Conservation (phyloP, 1,140 invertebrate species). For the Drosophila lowei region DNA sequence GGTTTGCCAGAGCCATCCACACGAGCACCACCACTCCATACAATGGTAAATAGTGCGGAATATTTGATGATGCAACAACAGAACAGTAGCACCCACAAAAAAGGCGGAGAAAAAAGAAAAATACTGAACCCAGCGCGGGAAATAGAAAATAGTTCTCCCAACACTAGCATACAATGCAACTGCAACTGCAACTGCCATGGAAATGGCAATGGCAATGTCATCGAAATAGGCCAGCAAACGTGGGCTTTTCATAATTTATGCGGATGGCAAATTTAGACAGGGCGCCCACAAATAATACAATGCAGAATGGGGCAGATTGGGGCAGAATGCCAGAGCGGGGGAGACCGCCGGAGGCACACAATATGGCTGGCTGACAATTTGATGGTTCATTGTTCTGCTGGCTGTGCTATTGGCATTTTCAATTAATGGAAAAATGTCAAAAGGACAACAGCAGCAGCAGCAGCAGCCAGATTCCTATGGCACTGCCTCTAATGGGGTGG, state of each 20-base stretch:
- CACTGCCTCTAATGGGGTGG: neutral
- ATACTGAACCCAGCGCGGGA: neutral
- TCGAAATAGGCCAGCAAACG: constrained; percentile 18
- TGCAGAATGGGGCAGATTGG: neutral
- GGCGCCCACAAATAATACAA: constrained; percentile 25
- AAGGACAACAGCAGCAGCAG: neutral
- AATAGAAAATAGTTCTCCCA: constrained; percentile 20
- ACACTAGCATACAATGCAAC: constrained; percentile 3
- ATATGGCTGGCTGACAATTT: constrained; percentile 30
- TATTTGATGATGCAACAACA: constrained; percentile 41
- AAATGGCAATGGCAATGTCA: constrained; percentile 10
- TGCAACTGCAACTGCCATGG: too few relatives aligned
- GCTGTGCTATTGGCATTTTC: constrained; percentile 50
- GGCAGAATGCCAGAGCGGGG: neutral
- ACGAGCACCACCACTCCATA: constrained; percentile 16
- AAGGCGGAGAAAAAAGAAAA: constrained; percentile 14
- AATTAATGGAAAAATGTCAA: constrained; percentile 55
- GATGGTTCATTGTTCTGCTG: constrained; percentile 28
- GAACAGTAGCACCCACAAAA: neutral
- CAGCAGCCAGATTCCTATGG: too few relatives aligned
- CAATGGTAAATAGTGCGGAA: constrained; percentile 52
- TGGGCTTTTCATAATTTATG: constrained; percentile 44
- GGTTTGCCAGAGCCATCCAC: constrained; percentile 44
- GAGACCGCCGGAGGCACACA: neutral
- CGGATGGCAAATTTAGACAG: constrained; percentile 7